Evolutionary conservation across 2,113 vertebrate genomes (phyloP), one percentile per base, ranked within the genome.

Genomic region (Nematolebias whitei): DNA sequence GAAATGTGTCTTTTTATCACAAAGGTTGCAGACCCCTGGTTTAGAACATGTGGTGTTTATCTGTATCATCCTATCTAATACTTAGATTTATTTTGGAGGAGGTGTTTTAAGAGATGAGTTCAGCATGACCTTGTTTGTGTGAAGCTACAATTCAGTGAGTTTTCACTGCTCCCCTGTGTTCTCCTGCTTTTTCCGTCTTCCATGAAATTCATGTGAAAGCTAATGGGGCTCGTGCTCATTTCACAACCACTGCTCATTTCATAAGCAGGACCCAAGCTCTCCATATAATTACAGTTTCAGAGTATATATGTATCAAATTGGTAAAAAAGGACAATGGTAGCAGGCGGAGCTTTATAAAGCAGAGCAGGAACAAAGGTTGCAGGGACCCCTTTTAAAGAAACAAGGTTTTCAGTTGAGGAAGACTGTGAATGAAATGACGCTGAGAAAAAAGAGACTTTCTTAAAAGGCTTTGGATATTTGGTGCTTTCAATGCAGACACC

Each of bases 351-450:
- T 19, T 57, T 40, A 44, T 22, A 60, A 51, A 76, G 10, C 24
- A 56, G 29, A 78, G 22, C 19, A 2, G 38, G 58, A 74, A 47
- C 14, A 23, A 16, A 62, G 12, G 38, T 44, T 66, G 56, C 49
- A 29, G 40, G 43, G 49, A 32, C 24, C 20, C 60, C 29, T 61
- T 39, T 58, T 24, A 32, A 20, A 39, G 38, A 74, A 56, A 41
- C 18, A 41, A n/a, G 47, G 51, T 16, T 45, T 35, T 24, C 9
- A 32, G 18, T 62, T 50, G 39, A 63, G 26, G 49, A 40, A 62
- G 47, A 80, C 29, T 9, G 13, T 22, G n/a, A 59, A 40, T 70
- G 51, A 65, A 76, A 80, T 71, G 18, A 71, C 68, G 71, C 8
- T 7, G 52, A 68, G 24, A 44, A 22, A 54, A 4, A 5, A 62